These are phyloP conservation scores for Epinephelus fuscoguttatus DNA, from an alignment of 2,113 vertebrate species.

Conservation along the genomic window DNA sequence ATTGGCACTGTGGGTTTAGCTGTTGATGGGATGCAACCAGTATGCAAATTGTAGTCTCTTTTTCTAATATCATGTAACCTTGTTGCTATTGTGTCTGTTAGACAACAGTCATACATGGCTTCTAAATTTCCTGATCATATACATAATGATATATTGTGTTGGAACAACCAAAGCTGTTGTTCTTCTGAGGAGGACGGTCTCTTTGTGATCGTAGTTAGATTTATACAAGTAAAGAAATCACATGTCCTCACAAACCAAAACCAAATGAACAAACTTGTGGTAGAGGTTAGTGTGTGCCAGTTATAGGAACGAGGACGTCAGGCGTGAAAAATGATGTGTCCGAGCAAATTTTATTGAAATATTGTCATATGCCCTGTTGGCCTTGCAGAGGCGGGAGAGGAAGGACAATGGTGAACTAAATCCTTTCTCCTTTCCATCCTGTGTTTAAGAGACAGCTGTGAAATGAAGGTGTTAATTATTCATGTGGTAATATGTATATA, in stretches of 20 bases:
- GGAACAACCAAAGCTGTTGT: not conserved
- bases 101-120: no score
- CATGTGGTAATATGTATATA: conserved; percentile 74
- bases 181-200: not conserved
- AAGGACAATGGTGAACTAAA: not conserved
- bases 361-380: not conserved
- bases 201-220: not conserved
- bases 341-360: not conserved
- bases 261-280: not conserved
- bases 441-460: conserved; percentile 48
- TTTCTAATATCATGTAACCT: no score
- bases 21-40: no score
- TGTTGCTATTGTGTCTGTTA: no score
- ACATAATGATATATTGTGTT: not conserved
- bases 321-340: not conserved
- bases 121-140: no score
- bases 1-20: no score
- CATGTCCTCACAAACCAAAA: not conserved
- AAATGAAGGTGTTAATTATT: conserved; percentile 79
- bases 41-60: no score
- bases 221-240: not conserved
- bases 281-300: not conserved
- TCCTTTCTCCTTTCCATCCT: not conserved
- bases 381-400: not conserved
- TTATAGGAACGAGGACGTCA: not conserved